Evolutionary conservation across 1,140 invertebrate species (phyloP).

Genomic region (Meloidogyne hapla): DNA sequence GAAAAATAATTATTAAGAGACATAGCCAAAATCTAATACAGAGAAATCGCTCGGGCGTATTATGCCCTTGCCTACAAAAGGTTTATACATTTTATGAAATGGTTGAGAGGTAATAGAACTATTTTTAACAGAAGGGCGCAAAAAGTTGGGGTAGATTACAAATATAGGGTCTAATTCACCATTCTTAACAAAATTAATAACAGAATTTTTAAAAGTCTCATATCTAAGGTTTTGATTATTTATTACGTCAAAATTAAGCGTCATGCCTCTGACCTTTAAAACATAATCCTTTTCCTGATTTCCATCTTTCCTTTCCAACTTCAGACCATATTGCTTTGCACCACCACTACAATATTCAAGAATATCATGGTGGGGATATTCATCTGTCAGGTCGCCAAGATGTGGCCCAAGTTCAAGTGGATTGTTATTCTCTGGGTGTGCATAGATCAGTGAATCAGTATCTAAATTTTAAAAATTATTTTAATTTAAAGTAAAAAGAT

Average conservation of each 20-base stretch:
- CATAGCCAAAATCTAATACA: neutral
- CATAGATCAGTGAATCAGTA: constrained; percentile 1
- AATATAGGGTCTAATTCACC: neutral
- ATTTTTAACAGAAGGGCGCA: neutral
- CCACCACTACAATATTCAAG: neutral
- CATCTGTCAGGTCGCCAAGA: neutral
- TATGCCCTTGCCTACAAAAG: neutral
- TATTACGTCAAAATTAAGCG: neutral
- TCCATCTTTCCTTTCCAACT: neutral
- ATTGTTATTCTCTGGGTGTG: neutral
- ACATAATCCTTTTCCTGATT: neutral
- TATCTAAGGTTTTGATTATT: neutral
- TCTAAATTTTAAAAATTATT: neutral
- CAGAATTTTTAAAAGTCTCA: neutral
- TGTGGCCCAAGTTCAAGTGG: neutral
- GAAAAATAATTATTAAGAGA: neutral
- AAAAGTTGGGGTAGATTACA: constrained; percentile 7
- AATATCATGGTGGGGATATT: neutral
- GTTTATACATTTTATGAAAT: neutral
- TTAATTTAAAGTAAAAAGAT: neutral
- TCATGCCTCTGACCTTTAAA: constrained; percentile 7
- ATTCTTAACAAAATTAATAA: neutral
- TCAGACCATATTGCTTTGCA: neutral
- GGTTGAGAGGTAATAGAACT: neutral
- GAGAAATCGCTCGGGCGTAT: neutral